Evolutionary conservation across 2,113 vertebrate species (phyloP), one percentile per base, ranked within the genome.

Genomic region (Sarotherodon lohbergeri): DNA sequence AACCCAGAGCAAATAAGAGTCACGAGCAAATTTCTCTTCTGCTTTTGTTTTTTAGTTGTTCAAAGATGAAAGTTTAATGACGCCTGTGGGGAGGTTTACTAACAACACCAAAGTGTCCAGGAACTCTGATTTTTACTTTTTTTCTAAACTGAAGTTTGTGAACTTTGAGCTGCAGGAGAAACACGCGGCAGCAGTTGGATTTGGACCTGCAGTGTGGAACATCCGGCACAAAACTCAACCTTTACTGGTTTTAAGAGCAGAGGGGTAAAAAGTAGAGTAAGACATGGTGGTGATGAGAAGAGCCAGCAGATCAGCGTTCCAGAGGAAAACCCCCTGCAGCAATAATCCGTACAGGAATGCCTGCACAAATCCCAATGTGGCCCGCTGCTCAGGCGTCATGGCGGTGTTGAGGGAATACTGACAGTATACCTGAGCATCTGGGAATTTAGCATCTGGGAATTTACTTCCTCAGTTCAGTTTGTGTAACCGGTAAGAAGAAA

Each of bases 271-370:
- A 8, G 22, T 80, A 43, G 7, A 85, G 89, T 78, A 88, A 85
- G 87, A 93, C 34, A 88, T 22, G 73, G 48, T 17, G 16, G 14
- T 5, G 81, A 84, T 71, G 59, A 87, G 24, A 22, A 27, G 12
- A 43, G 36, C 36, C n/a, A 52, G 46, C 16, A 73, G 54, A 59
- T 22, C 16, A 85, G 85, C 52, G 5, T 83, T 87, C 52, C 57
- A 71, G 22, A 52, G 59, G 17, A 34, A 81, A 52, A 76, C 14
- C 48, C 34, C 12, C 9, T 9, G 29, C 71, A 11, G 5, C 16
- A 5, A 57, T 91, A 93, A 92, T 92, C 92, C 78, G 78, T 52
- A 36, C 29, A 85, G 78, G 87, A 90, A 93, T 85, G 39, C 46
- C 68, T 79, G 36, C 55, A 78, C 11, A 16, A 81, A 66, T 29